These are phyloP conservation scores for Lonchura striata DNA, from an alignment of 2,113 vertebrate genomes.

Conservation along the genomic window DNA sequence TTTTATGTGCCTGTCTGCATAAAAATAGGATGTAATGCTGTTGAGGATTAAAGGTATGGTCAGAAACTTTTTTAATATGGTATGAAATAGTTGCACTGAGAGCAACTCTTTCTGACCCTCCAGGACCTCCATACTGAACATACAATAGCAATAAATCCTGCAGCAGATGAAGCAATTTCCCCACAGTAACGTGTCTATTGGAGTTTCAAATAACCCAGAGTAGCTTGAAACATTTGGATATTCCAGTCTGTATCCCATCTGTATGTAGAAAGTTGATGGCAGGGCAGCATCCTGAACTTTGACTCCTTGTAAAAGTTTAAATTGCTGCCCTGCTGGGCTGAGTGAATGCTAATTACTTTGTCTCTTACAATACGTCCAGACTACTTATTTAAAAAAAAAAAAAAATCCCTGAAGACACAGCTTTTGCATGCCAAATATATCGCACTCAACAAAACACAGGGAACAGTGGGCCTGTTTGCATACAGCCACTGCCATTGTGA, in stretches of 20 bases:
- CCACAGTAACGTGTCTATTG: slow-evolving; percentile 37
- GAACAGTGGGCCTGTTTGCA: not conserved
- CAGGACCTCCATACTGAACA: not conserved
- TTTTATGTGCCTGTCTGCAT: slow-evolving; percentile 52
- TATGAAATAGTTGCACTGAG: slow-evolving; percentile 37
- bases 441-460: not conserved
- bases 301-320: slow-evolving; percentile 68
- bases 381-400: slow-evolving; percentile 51
- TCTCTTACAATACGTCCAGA: slow-evolving; percentile 33
- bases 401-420: slow-evolving; percentile 18
- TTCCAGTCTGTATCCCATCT: slow-evolving; percentile 52
- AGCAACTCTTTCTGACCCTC: slow-evolving; percentile 11
- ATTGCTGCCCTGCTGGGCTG: slow-evolving; percentile 60
- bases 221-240: slow-evolving; percentile 58
- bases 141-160: slow-evolving; percentile 69
- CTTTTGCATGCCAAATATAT: slow-evolving; percentile 62
- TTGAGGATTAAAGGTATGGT: slow-evolving; percentile 69
- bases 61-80: slow-evolving; percentile 67
- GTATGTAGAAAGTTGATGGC: slow-evolving; percentile 62
- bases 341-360: slow-evolving; percentile 72
- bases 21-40: slow-evolving; percentile 71
- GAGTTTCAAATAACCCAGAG: slow-evolving; percentile 63
- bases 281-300: slow-evolving; percentile 56
- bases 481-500: not conserved
- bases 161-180: slow-evolving; percentile 63